Percentiles rank a stretch among this genome's conserved stretches.
Conservation (phyloP, 64 coral and sea anemone species). For the Anthopleura sola region DNA sequence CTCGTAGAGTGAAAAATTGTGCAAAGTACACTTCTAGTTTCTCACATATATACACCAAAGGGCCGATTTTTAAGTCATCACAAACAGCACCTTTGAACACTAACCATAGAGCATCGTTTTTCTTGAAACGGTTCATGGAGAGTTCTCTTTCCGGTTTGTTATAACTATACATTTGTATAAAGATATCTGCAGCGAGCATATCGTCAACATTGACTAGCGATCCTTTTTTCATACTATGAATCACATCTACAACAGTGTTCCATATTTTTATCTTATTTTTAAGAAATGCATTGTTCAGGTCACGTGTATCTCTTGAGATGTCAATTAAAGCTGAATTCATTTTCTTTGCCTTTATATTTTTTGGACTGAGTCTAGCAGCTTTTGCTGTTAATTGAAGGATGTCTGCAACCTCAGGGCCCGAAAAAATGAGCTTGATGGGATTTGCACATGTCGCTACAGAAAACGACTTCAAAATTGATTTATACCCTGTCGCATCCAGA, state of each 20-base stretch:
- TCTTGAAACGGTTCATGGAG: not conserved
- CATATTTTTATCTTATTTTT: slow-evolving; percentile 23
- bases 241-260: not conserved
- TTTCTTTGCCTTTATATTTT: not conserved
- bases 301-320: not conserved
- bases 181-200: slow-evolving; percentile 15
- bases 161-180: slow-evolving; percentile 22
- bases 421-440: slow-evolving; percentile 14
- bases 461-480: no score
- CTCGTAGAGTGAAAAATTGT: slow-evolving; percentile 45
- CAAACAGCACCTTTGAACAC: slow-evolving; percentile 32
- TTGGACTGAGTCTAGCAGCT: not conserved
- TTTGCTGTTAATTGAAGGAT: not conserved
- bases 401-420: not conserved
- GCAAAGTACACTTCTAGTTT: slow-evolving; percentile 41
- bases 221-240: slow-evolving; percentile 11
- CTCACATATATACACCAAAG: slow-evolving; percentile 45
- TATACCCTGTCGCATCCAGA: no score
- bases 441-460: not conserved
- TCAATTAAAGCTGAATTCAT: not conserved
- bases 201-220: not conserved
- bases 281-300: not conserved
- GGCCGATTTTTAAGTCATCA: not conserved
- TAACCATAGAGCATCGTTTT: slow-evolving; percentile 38
- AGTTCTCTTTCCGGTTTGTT: slow-evolving; percentile 32